A percentile compares a stretch with the other conserved stretches of the same genome.
Conservation (phyloP, 2,888 invertebrate genomes). For the Torymus texanus region DNA sequence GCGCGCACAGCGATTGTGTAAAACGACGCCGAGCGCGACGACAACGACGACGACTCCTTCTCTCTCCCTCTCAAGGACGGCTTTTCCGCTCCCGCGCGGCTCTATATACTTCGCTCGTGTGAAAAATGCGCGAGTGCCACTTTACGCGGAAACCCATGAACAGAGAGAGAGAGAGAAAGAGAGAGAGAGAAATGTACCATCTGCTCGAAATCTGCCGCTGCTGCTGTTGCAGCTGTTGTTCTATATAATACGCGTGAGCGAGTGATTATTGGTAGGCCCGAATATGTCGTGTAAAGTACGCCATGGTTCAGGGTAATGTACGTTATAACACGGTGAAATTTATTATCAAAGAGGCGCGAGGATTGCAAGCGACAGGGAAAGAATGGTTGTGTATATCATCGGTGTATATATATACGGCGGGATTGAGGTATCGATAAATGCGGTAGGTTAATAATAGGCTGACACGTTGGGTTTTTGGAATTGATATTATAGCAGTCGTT, state of each 20-base stretch:
- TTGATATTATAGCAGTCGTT: too few species aligned
- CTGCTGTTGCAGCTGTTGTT: neutral
- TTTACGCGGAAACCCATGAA: conserved; percentile 22
- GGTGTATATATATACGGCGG: too few species aligned
- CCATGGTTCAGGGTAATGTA: neutral
- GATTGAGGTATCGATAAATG: too few species aligned
- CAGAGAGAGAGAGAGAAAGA: too few species aligned
- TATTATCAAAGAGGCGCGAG: too few species aligned
- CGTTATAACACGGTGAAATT: too few species aligned
- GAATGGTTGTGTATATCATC: too few species aligned
- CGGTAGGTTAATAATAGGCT: too few species aligned
- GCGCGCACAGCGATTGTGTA: conserved; percentile 4
- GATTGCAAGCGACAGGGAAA: too few species aligned
- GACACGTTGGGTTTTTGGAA: too few species aligned
- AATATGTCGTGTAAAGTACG: neutral
- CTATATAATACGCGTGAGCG: neutral
- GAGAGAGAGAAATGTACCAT: conserved; percentile 6
- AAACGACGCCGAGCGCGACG: conserved; percentile 11
- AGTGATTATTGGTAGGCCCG: neutral
- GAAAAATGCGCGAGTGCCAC: conserved; percentile 1
- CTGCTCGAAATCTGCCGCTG: conserved; percentile 35
- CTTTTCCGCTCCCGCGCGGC: conserved; percentile 33
- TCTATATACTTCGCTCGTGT: conserved; percentile 7
- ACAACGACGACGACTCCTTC: too few species aligned
- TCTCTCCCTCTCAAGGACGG: neutral